Evolutionary conservation across 2,888 invertebrate species (phyloP).

Genomic region (Coleophora flavipennella): DNA sequence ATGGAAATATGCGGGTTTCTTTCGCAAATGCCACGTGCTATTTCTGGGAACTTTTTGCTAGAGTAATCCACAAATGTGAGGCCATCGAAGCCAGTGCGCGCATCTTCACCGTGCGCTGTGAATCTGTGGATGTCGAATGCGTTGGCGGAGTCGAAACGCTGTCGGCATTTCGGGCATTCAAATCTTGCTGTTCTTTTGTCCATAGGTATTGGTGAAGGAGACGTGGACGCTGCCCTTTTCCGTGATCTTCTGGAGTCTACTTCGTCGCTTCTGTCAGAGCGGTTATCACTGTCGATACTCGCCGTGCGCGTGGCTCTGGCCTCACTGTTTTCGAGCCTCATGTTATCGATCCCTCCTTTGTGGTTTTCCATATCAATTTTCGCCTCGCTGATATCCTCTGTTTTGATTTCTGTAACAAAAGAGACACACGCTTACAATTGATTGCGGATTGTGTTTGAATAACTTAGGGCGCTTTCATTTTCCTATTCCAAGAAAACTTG

Average conservation of each 20-base stretch:
- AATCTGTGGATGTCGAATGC: constrained; percentile 80
- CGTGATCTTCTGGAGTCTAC: constrained; percentile 47
- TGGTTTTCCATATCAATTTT: constrained; percentile 45
- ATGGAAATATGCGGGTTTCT: constrained; percentile 73
- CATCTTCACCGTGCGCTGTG: constrained; percentile 73
- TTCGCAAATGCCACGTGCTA: constrained; percentile 82
- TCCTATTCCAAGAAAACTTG: constrained; percentile 63
- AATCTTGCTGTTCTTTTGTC: constrained; percentile 59
- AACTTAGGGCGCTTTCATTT: constrained; percentile 57
- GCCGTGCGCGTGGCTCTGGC: constrained; percentile 47
- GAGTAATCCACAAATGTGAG: constrained; percentile 86
- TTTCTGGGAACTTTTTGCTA: constrained; percentile 83
- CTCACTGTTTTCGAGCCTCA: constrained; percentile 46
- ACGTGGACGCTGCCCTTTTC: constrained; percentile 54
- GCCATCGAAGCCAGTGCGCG: constrained; percentile 79
- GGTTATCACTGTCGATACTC: constrained; percentile 70
- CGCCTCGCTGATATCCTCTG: constrained; percentile 61
- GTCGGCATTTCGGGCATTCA: constrained; percentile 81
- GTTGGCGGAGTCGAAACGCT: constrained; percentile 81
- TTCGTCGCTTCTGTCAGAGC: constrained; percentile 70
- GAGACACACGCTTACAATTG: constrained; percentile 45
- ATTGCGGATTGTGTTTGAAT: constrained; percentile 57
- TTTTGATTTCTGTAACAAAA: constrained; percentile 70
- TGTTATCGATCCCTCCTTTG: constrained; percentile 39
- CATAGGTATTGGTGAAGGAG: constrained; percentile 46